Evolutionary conservation across 1,140 invertebrate species (phyloP), one percentile per base, ranked within the genome.

Genomic region (Drosophila nannoptera): DNA sequence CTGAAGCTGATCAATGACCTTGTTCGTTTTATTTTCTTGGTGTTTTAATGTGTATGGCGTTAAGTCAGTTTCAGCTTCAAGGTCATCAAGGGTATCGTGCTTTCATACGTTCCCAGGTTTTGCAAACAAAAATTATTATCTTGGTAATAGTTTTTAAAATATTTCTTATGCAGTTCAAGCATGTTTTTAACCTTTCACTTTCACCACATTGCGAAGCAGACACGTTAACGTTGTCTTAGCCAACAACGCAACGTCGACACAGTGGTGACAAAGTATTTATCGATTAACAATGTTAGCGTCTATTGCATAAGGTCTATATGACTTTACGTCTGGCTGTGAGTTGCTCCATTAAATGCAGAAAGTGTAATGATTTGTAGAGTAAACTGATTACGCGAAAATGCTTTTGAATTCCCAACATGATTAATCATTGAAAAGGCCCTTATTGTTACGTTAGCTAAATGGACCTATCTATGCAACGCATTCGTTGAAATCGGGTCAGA

Each of bases 1-100:
- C 49, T 45, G 73, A 59, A 81, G 77, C 81, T 73, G 77, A 63
- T 32, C 62, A 60, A 72, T 50, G 73, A 81, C 77, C 77, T 80
- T 80, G 59, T 22, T 16, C 64, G n/a, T 70, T 58, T 33, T 54
- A 31, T 68, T 72, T 53, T 56, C 46, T 63, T 50, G 32, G 49
- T 62, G 31, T 31, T 36, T 46, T 32, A 32, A 46, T 35, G 53
- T 40, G 11, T 14, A 29, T 46, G 12, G 33, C 32, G 36, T 14
- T 45, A 63, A 56, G 36, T 46, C 43, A 46, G 22, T 14, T 54
- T 49, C 29, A 40, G 22, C 9, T 60, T 59, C 55, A 70, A 77
- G 70, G 74, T 16, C 55, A 38, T 29, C 70, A 67, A 74, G 78
- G 58, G 59, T 50, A 70, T 42, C 22, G 22, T 22, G 3, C 54